Percentiles rank a stretch among this genome's conserved stretches.
Evolutionary conservation across 2,888 invertebrate species (phyloP).

Genomic region (Megamerina dolium): DNA sequence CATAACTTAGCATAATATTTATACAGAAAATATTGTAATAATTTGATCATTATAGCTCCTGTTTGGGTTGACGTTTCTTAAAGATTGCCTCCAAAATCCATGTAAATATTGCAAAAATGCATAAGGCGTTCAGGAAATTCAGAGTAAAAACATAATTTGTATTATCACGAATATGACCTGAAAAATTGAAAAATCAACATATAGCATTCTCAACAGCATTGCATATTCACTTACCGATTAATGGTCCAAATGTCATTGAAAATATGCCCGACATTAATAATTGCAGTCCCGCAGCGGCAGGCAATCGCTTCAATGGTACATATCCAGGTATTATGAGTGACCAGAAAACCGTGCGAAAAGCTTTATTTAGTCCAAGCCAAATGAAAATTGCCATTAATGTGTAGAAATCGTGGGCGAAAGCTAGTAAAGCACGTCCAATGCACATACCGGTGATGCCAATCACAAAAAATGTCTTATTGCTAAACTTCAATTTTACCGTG

Average conservation of each 20-base stretch:
- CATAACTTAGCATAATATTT: no score
- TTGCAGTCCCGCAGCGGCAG: conserved; percentile 66
- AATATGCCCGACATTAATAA: conserved; percentile 61
- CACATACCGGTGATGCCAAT: conserved; percentile 64
- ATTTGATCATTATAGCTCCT: no score
- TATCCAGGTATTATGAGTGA: conserved; percentile 66
- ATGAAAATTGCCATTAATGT: conserved; percentile 56
- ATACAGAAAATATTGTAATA: no score
- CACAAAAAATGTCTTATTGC: conserved; percentile 64
- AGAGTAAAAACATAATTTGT: conserved; percentile 58
- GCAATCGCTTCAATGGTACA: conserved; percentile 62
- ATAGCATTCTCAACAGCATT: not conserved
- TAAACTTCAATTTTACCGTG: conserved; percentile 61
- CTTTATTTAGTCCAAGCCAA: conserved; percentile 66
- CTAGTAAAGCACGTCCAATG: conserved; percentile 55
- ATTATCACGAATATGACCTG: conserved; percentile 61
- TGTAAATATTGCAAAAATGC: conserved; percentile 57
- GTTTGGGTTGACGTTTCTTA: conserved; percentile 18
- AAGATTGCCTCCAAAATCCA: conserved; percentile 56
- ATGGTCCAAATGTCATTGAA: conserved; percentile 58
- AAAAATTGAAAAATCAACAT: conserved; percentile 19
- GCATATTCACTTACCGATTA: conserved; percentile 55
- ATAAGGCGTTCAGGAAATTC: conserved; percentile 62
- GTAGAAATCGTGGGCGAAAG: conserved; percentile 53
- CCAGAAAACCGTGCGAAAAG: conserved; percentile 66